Conservation (phyloP, 2,888 invertebrate genomes). For the Tachina grossa region DNA sequence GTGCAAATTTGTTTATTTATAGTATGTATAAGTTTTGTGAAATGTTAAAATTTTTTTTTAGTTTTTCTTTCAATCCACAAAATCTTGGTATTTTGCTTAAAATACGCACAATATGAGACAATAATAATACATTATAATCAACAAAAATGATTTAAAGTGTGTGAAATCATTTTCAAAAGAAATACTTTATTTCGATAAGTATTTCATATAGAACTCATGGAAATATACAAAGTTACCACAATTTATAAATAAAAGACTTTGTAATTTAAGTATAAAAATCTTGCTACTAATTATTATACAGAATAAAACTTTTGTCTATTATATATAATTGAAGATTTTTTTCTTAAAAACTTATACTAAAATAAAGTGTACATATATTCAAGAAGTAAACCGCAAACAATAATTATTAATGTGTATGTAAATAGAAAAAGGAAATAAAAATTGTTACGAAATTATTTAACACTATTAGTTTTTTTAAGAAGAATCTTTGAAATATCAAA, state of each 20-base stretch:
- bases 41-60: background rate
- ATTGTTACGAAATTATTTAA: conserved; percentile 46
- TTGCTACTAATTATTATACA: conserved; percentile 40
- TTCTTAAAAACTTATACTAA: conserved; percentile 49
- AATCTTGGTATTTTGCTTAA: conserved; percentile 2
- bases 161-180: conserved; percentile 10
- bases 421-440: conserved; percentile 35
- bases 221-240: conserved; percentile 19
- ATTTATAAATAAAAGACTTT: conserved; percentile 15
- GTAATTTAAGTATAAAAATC: conserved; percentile 2
- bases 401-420: conserved; percentile 44
- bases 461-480: background rate
- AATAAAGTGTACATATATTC: conserved; percentile 25
- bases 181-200: conserved; percentile 11
- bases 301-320: conserved; percentile 58
- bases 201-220: conserved; percentile 13
- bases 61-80: background rate
- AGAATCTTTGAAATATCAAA: background rate
- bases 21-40: background rate
- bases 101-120: conserved; percentile 57
- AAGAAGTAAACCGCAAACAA: conserved; percentile 1
- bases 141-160: background rate
- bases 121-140: conserved; percentile 21
- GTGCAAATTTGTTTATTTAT: conserved; percentile 25
- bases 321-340: conserved; percentile 57